phyloP scores from a whole-genome alignment of 2,113 vertebrate species.

The Pholis gunnellus region DNA sequence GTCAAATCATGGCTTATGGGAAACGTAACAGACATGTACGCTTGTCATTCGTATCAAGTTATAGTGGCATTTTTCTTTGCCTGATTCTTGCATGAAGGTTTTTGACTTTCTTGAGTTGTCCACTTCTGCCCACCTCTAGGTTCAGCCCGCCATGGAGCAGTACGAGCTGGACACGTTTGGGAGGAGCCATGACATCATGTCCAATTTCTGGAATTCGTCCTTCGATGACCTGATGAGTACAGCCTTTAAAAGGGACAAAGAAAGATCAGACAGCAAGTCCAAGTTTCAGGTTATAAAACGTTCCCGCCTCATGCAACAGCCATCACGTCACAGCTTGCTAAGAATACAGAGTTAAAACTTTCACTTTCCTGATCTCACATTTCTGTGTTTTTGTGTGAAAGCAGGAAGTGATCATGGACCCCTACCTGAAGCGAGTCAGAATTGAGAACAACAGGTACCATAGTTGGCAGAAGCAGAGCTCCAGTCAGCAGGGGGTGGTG shows the following conservation, averaged over 20 bases:
- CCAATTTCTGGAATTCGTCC: slow-evolving; percentile 97
- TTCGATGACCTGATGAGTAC: slow-evolving; percentile 96
- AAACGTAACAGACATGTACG: background rate
- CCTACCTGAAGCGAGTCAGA: slow-evolving; percentile 82
- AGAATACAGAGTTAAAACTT: background rate
- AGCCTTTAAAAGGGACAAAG: slow-evolving; percentile 85
- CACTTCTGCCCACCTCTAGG: slow-evolving; percentile 75
- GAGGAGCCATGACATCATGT: slow-evolving; percentile 96
- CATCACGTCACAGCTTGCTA: background rate
- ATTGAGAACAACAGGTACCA: slow-evolving; percentile 87
- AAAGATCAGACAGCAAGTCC: slow-evolving; percentile 83
- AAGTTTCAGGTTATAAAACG: slow-evolving; percentile 89
- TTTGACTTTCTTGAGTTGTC: background rate
- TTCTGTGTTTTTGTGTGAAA: slow-evolving; percentile 23
- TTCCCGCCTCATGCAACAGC: background rate
- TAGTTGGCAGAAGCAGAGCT: slow-evolving; percentile 86
- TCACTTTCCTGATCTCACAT: background rate
- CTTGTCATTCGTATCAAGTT: background rate
- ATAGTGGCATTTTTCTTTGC: background rate
- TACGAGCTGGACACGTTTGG: slow-evolving; percentile 95
- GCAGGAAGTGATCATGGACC: slow-evolving; percentile 91
- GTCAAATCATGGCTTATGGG: background rate
- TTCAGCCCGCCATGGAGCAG: slow-evolving; percentile 92
- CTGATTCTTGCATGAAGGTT: background rate
- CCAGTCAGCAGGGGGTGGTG: slow-evolving; percentile 87